These are phyloP conservation scores for Gasteruption jaculator DNA, from an alignment of 2,888 invertebrate genomes.

Conservation along the genomic window DNA sequence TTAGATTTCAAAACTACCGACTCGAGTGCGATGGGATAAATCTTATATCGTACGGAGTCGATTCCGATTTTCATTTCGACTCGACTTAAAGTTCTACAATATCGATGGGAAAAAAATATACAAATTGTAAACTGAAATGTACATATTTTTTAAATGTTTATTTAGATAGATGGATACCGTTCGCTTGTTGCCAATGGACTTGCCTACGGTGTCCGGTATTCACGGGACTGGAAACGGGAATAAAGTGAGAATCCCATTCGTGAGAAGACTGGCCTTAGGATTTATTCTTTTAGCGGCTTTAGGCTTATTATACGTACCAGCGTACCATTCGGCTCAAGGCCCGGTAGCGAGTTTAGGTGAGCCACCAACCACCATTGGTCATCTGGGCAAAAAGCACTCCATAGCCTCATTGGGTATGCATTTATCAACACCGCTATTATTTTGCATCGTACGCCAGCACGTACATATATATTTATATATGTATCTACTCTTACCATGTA, in stretches of 20 bases:
- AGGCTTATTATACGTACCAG: slow-evolving; percentile 46
- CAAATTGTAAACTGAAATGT: too few relatives aligned
- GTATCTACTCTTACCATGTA: too few relatives aligned
- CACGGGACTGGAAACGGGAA: slow-evolving; percentile 27
- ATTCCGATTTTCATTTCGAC: too few relatives aligned
- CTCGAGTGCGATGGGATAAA: too few relatives aligned
- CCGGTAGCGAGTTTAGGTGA: slow-evolving; percentile 47
- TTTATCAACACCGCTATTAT: slow-evolving; percentile 28
- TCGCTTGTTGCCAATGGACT: slow-evolving; percentile 42
- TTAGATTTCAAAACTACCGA: too few relatives aligned
- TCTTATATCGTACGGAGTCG: too few relatives aligned
- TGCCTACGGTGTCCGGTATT: slow-evolving; percentile 40
- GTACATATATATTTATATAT: neutral
- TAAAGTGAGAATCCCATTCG: slow-evolving; percentile 42
- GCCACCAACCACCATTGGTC: slow-evolving; percentile 38
- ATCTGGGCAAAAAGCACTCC: slow-evolving; percentile 37
- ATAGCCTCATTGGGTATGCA: slow-evolving; percentile 46
- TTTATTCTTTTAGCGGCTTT: slow-evolving; percentile 42
- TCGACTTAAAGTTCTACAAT: too few relatives aligned
- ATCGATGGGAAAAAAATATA: too few relatives aligned
- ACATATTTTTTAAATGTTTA: neutral
- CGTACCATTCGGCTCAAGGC: slow-evolving; percentile 47
- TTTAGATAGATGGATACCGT: slow-evolving; percentile 42
- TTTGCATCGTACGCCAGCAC: too few relatives aligned
- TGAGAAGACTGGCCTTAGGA: slow-evolving; percentile 40